Percentiles rank a stretch among this genome's conserved stretches.
phyloP scores from a whole-genome alignment of 2,113 vertebrate genomes.

The Zosterops pallidus region DNA sequence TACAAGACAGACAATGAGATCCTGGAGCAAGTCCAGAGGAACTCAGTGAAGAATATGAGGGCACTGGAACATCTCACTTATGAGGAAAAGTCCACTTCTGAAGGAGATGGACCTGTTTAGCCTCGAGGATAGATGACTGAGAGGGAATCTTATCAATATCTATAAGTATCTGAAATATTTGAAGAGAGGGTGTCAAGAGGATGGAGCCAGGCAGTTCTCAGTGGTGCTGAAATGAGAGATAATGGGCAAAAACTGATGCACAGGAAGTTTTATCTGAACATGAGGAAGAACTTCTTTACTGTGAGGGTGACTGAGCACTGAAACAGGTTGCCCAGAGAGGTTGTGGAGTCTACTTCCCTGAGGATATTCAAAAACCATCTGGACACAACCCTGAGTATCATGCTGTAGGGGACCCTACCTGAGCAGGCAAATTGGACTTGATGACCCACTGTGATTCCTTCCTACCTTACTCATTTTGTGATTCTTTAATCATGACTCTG shows the following conservation, averaged over 20 bases:
- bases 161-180: neutral
- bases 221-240: neutral
- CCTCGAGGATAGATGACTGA: neutral
- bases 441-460: neutral
- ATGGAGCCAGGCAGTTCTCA: neutral
- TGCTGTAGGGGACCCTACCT: neutral
- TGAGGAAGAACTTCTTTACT: neutral
- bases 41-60: neutral
- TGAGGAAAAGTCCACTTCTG: neutral
- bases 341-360: neutral
- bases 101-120: neutral
- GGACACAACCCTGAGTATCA: neutral
- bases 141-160: neutral
- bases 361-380: neutral
- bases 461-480: neutral
- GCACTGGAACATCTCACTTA: neutral
- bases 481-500: neutral
- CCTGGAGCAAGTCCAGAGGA: neutral
- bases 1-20: neutral
- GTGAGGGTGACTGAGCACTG: neutral
- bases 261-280: neutral
- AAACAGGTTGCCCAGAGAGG: neutral
- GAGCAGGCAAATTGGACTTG: neutral
- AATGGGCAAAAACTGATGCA: neutral
- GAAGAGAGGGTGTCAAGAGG: neutral